These are phyloP conservation scores for Bostrychus sinensis DNA, from an alignment of 2,113 vertebrate genomes.

Conservation along the genomic window DNA sequence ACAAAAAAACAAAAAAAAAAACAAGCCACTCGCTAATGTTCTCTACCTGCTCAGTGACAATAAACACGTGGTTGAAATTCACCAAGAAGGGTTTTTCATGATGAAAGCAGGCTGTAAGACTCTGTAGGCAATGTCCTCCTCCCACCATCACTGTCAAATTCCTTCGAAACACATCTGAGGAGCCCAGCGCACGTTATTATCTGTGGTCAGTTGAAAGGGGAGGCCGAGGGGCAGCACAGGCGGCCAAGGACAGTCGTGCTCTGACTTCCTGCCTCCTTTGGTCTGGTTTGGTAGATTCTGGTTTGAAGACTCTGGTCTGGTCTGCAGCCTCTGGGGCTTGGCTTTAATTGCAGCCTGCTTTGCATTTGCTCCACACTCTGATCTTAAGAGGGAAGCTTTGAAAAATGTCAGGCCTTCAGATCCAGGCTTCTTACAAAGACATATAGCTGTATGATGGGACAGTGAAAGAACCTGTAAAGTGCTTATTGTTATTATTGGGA, in stretches of 20 bases:
- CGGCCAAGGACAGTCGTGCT: conserved; percentile 67
- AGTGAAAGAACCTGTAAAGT: no score
- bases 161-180: conserved; percentile 78
- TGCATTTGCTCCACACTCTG: conserved; percentile 41
- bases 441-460: no score
- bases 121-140: conserved; percentile 18
- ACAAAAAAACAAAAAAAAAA: no score
- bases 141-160: conserved; percentile 74
- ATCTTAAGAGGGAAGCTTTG: not conserved
- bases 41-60: not conserved
- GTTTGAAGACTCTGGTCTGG: no score
- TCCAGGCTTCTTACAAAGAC: not conserved
- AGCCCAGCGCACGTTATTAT: conserved; percentile 76
- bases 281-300: conserved; percentile 3
- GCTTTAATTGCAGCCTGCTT: conserved; percentile 68
- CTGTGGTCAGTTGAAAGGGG: conserved; percentile 62
- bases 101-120: conserved; percentile 1
- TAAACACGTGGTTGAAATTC: not conserved
- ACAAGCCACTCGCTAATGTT: not conserved
- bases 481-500: no score
- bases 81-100: no score
- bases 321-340: no score
- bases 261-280: not conserved
- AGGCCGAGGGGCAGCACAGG: conserved; percentile 62
- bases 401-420: no score